phyloP scores from a whole-genome alignment of 2,113 vertebrate species.

The Regulus satrapa region DNA sequence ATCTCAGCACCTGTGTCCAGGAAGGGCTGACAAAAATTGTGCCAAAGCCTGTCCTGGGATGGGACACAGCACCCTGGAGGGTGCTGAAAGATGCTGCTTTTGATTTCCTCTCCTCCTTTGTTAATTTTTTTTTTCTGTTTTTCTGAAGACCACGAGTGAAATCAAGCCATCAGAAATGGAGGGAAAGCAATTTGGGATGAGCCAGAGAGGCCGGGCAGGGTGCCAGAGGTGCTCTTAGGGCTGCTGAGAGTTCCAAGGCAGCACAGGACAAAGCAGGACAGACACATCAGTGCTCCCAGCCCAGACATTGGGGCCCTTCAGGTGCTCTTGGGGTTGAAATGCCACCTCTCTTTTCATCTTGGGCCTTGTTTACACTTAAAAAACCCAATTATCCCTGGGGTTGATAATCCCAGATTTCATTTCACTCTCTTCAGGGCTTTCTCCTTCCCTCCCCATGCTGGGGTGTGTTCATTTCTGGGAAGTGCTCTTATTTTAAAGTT shows the following conservation, averaged over 20 bases:
- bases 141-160: not conserved
- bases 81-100: not conserved
- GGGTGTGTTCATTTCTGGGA: not conserved
- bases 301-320: not conserved
- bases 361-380: conserved; percentile 10
- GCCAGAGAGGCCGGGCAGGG: not conserved
- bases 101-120: not conserved
- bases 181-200: not conserved
- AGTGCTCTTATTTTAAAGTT: not conserved
- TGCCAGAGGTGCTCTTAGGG: conserved; percentile 44
- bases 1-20: not conserved
- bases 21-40: not conserved
- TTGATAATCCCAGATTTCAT: conserved; percentile 28
- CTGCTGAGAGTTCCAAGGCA: not conserved
- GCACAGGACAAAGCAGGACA: conserved; percentile 4
- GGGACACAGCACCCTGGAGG: not conserved
- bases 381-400: not conserved
- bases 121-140: not conserved
- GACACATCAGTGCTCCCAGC: not conserved
- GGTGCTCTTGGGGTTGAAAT: not conserved
- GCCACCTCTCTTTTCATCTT: not conserved
- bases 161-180: not conserved
- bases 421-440: not conserved
- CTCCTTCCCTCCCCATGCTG: not conserved
- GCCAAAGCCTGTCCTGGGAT: not conserved